Conservation (phyloP, 2,888 invertebrate species). For the Drosophila quinaria region DNA sequence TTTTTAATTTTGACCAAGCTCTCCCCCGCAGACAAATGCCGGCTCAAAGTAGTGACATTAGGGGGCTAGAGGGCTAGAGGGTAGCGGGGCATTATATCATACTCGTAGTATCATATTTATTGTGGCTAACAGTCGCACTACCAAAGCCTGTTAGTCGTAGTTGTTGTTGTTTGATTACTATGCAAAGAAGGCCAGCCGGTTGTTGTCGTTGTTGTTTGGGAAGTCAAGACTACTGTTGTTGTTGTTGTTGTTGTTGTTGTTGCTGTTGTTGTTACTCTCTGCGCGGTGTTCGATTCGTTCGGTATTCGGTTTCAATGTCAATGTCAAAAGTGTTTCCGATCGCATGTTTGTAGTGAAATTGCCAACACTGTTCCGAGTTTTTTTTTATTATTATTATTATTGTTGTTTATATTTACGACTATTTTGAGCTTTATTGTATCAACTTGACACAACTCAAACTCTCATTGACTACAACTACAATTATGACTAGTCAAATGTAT, state of each 20-base stretch:
- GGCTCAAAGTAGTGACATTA: constrained; percentile 3
- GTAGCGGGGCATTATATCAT: constrained; percentile 8
- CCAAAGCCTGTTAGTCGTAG: constrained; percentile 31
- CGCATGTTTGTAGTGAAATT: constrained; percentile 68
- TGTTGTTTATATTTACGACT: constrained; percentile 40
- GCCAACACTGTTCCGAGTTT: constrained; percentile 26
- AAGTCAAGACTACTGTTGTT: constrained; percentile 18
- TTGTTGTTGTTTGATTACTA: constrained; percentile 36
- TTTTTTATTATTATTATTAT: constrained; percentile 22
- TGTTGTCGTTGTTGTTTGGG: constrained; percentile 41
- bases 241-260: constrained; percentile 6
- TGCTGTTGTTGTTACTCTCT: constrained; percentile 1
- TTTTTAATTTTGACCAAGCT: constrained; percentile 1
- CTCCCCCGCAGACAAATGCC: constrained; percentile 32
- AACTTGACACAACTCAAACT: not conserved
- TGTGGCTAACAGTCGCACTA: constrained; percentile 20
- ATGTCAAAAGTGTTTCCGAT: constrained; percentile 73
- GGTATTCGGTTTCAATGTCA: constrained; percentile 71
- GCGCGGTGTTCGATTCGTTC: constrained; percentile 23
- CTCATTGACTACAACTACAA: not conserved
- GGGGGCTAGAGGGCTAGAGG: not conserved
- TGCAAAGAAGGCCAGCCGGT: constrained; percentile 73
- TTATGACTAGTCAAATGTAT: not conserved
- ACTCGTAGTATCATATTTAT: constrained; percentile 23
- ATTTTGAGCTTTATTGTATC: not conserved